Evolutionary conservation across 2,888 invertebrate genomes (phyloP), one percentile per base, ranked within the genome.

Genomic region (Agrenia bidenticulata): DNA sequence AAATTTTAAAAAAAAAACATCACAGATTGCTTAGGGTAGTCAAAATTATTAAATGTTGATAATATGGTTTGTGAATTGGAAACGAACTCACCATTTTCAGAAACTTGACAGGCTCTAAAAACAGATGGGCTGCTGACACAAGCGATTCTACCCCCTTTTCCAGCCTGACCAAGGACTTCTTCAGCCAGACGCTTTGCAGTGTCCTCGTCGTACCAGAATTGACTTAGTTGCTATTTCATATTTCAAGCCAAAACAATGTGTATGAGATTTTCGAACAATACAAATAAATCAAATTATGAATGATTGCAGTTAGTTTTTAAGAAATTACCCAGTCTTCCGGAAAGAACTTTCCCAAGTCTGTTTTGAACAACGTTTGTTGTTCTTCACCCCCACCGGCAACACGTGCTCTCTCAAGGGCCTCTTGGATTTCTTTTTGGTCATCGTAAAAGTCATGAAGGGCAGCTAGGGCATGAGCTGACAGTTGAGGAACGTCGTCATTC

Each of bases 181-280:
- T 84, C 83, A 0, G 88, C 87, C n/a, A 97, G 80, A 1, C 80
- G 80, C 27, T 85, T 82, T 49, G 91, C 88, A 0, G 97, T 97
- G 2, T 83, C 80, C 45, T 90, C 88, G 77, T 90, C 88, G 78
- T 98, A 98, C 97, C 97, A 98, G 82, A 98, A 97, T 81, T 97
- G 97, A 78, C 95, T 95, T 45, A 97, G 82, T 92, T 97, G 94
- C 95, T 94, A 80, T n/a, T n/a, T n/a, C n/a, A n/a, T n/a, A n/a
- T n/a, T n/a, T n/a, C n/a, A n/a, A n/a, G n/a, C n/a, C n/a, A n/a
- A n/a, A n/a, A n/a, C 9, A 83, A 82, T 70, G 62, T 77, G 73
- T 66, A 64, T 57, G 37, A 17, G 1, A 42, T 9, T 11, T n/a
- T n/a, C n/a, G n/a, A n/a, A n/a, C n/a, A n/a, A n/a, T n/a, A n/a